Evolutionary conservation across 2,113 vertebrate species (phyloP), one percentile per base, ranked within the genome.

Genomic region (Microtus richardsoni): DNA sequence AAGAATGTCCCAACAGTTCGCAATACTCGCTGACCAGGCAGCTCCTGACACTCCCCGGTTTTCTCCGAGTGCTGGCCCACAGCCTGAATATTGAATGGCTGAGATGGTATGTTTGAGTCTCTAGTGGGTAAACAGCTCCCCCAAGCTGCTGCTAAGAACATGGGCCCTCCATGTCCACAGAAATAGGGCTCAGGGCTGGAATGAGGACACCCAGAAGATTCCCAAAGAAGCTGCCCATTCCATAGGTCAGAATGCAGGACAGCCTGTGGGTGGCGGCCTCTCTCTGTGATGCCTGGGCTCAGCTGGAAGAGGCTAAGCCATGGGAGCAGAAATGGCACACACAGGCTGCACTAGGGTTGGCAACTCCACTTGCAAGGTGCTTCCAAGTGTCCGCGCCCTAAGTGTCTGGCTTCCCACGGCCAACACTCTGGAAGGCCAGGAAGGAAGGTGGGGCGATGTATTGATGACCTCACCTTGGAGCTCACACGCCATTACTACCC

Each of bases 261-360:
- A 2, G 1, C 0, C 2, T 4, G 19, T 21, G 3, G 33, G 39
- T n/a, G 36, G 36, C 0, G 3, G 30, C 80, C n/a, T 3, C 0
- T 39, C 62, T 39, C 13, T 39, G 0, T 5, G 47, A n/a, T 1
- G 22, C n/a, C n/a, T 44, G 28, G 44, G 70, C 85, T 73, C 58
- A 1, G 36, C 36, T 21, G 44, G 71, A 47, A 58, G 26, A 52
- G 0, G 7, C 36, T 30, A 7, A 39, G 22, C 64, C 36, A 28
- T 12, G 64, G 22, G 13, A 16, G 41, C 22, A 21, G 82, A 30
- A 41, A 4, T n/a, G 26, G 7, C 36, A 4, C 11, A 47, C 36
- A 6, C 16, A 47, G 47, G 77, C 49, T 41, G 41, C 17, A 6
- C 12, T 62, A 71, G 54, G n/a, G 54, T 78, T 47, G 28, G 39